A percentile compares a stretch with the other conserved stretches of the same genome.
phyloP scores from a whole-genome alignment of 2,888 invertebrate species.

The Brachyptera putata region DNA sequence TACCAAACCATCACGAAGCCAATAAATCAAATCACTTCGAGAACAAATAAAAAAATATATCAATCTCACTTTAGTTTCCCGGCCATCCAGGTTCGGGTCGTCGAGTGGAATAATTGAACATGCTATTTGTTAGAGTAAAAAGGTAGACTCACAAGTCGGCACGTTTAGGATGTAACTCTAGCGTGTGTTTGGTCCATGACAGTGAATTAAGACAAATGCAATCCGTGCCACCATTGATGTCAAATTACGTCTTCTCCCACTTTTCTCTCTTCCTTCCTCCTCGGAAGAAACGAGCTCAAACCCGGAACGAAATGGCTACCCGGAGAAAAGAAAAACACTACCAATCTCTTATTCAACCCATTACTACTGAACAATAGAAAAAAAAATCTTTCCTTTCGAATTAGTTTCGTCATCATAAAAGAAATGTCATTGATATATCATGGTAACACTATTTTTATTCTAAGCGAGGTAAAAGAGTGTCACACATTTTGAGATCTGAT shows the following conservation, averaged over 20 bases:
- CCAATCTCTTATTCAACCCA: not conserved
- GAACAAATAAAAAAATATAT: too few species aligned
- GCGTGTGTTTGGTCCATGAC: conserved; percentile 17
- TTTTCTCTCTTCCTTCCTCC: not conserved
- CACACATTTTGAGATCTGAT: too few species aligned
- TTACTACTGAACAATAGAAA: not conserved
- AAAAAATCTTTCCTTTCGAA: too few species aligned
- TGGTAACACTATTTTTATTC: too few species aligned
- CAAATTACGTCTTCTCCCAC: conserved; percentile 11
- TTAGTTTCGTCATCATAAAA: too few species aligned
- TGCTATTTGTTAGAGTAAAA: not conserved
- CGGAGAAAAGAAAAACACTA: conserved; percentile 8
- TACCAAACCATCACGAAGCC: too few species aligned
- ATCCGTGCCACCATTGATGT: conserved; percentile 27
- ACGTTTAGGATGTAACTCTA: conserved; percentile 12
- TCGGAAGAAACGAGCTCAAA: not conserved
- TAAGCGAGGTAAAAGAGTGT: too few species aligned
- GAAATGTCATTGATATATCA: too few species aligned
- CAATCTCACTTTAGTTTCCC: not conserved
- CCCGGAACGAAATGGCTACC: conserved; percentile 22
- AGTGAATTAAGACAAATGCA: conserved; percentile 28
- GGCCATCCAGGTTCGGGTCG: not conserved
- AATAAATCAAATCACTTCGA: too few species aligned
- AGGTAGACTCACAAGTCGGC: not conserved
- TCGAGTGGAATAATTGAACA: not conserved